Base-by-base conservation (phyloP, 64 coral and sea anemone genomes). In the Stichodactyla helianthus region DNA sequence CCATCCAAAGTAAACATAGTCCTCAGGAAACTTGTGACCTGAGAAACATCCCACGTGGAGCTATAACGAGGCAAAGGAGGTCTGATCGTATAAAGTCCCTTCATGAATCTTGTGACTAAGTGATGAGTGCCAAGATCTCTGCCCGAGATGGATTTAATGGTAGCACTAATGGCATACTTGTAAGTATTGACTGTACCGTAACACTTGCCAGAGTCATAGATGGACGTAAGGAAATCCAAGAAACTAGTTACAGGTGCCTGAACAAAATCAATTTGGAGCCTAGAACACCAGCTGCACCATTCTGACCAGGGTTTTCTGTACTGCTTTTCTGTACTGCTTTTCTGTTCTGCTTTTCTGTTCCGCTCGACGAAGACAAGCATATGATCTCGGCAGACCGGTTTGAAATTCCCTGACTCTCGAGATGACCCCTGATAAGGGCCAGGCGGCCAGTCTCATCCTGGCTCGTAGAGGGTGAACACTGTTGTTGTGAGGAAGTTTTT, bases 161-260 rank as follows among this genome's bases (percentile, higher is more conserved):
- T 82, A 82, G 79, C 44, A 52, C 20, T 85, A 71, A 93, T 76
- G 53, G 91, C 77, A 13, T 82, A 93, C 18, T 86, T 59, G 83
- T 93, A 93, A 16, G 91, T 88, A 80, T 93, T 93, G 20, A 93
- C 86, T 44, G 91, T 93, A 51, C 81, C 60, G 71, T 88, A 85
- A 57, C 65, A 18, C 67, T 82, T 82, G 7, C 83, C 87, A 51
- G 10, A 35, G n/a, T 93, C 67, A 22, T 79, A 82, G 20, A 82
- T 52, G 44, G 23, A 50, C 25, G 50, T 27, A 20, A 82, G 44
- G 44, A 82, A 82, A 82, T 82, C 53, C 16, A 82, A 18, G 1
- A 76, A 76, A 23, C 0, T 28, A 0, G 84, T 67, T 86, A 86
- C 28, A 86, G 79, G 5, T 82, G 79, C 79, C 50, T 82, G 79